Evolutionary conservation across 2,888 invertebrate species (phyloP).

Genomic region (Eudemis profundana): DNA sequence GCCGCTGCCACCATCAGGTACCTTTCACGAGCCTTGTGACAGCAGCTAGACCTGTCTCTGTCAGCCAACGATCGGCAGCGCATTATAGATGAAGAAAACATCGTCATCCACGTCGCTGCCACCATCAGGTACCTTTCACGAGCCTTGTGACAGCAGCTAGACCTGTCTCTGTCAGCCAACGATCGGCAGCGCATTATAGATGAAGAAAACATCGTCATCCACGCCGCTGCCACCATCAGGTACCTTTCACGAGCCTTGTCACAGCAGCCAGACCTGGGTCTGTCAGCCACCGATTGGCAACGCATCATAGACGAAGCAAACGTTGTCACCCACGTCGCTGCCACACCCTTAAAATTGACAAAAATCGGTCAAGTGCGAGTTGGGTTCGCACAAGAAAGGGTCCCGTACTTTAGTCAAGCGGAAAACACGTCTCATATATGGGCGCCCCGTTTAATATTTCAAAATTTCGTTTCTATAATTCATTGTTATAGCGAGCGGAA

Average conservation of each 20-base stretch:
- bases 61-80: conserved; percentile 87
- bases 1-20: conserved; percentile 90
- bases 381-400: too few relatives aligned
- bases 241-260: conserved; percentile 64
- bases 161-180: conserved; percentile 88
- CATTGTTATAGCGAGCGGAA: too few relatives aligned
- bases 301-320: too few relatives aligned
- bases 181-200: conserved; percentile 87
- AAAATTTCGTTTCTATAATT: too few relatives aligned
- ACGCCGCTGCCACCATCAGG: conserved; percentile 90
- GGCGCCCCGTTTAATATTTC: too few relatives aligned
- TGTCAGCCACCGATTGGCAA: too few relatives aligned
- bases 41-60: conserved; percentile 89
- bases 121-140: conserved; percentile 85
- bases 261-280: too few relatives aligned
- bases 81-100: conserved; percentile 88
- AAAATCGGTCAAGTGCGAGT: too few relatives aligned
- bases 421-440: too few relatives aligned
- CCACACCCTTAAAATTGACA: too few relatives aligned
- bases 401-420: too few relatives aligned
- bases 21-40: conserved; percentile 17
- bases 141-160: conserved; percentile 78
- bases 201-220: conserved; percentile 94
- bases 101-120: conserved; percentile 94
- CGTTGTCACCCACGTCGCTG: too few relatives aligned